Evolutionary conservation across 2,888 invertebrate species (phyloP), one percentile per base, ranked within the genome.

Genomic region (Helleia helle): DNA sequence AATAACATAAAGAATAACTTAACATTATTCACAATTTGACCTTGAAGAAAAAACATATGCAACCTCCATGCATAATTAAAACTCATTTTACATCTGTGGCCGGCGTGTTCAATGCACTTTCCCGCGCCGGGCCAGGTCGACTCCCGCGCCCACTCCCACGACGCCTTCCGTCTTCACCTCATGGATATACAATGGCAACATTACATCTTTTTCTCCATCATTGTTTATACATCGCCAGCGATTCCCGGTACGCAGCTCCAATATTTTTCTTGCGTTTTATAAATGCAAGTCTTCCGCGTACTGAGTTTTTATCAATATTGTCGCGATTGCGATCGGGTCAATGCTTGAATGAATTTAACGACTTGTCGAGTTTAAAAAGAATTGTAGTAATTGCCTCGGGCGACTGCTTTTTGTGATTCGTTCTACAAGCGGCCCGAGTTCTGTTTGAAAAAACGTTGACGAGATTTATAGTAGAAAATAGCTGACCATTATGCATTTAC

Each of bases 61-160:
- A 40, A 43, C 45, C 38, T 46, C 43, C 36, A 41, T 43, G 43
- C 38, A 45, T 11, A 30, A 13, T 14, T 24, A 5, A 14, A 15
- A 24, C 9, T 4, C 13, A 49, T 47, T 54, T 56, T 46, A 47
- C 40, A 25, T 29, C 28, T 37, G 41, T 18, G 45, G 44, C 38
- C 42, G 50, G 54, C 54, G 54, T 50, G 55, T 52, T 45, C 48
- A 48, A 51, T 51, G 50, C 44, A 61, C 65, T 71, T 81, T 77
- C 76, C 75, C 77, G 77, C 71, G 71, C 59, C 69, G 65, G 67
- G 69, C 65, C 63, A 64, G 48, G 64, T 58, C 58, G 58, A 54
- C n/a, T n/a, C n/a, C n/a, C n/a, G n/a, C n/a, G n/a, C n/a, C n/a
- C 52, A 54, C 68, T 77, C 81, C 73, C 83, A 80, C 81, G 77